Base-by-base conservation (phyloP, 2,888 invertebrate species). In the Leucophenga maculata region DNA sequence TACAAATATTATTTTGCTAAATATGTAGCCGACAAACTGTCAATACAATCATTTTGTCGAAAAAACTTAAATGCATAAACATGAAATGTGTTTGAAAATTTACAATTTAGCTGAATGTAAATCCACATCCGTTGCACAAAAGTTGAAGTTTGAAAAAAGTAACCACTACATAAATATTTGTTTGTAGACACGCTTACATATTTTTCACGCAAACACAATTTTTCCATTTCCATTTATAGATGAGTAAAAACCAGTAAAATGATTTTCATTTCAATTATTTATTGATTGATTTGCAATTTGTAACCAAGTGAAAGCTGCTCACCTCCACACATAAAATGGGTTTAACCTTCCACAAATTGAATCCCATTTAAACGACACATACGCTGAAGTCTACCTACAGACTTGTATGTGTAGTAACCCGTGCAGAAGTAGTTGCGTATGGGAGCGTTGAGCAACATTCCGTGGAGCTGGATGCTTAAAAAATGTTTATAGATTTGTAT, bases 201-300 rank as follows among this genome's bases (percentile, higher is more conserved):
- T 26, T 26, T 26, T 39, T 44, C 31, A 26, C 48, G 44, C 46
- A 9, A 8, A 20, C 65, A 18, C 78, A 80, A 77, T 80, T 83
- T 80, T 69, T 70, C 78, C 78, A 80, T 80, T 80, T 83, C 79
- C 84, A 80, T 80, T 80, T 80, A 78, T 78, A 78, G 80, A 84
- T 84, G 81, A 78, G 83, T 82, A 78, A 78, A 80, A 83, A 81
- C 81, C 84, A 84, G 82, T 74, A 83, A 84, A 84, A 84, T 83
- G 83, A 82, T 82, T 82, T 84, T 84, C 81, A 81, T 26, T 81
- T 84, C 79, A 82, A 84, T 82, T 82, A 82, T 84, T 83, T 82
- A 84, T 82, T 82, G 81, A 82, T 82, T 82, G 81, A 82, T 82
- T 82, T 82, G 84, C 83, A 84, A 84, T 84, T 82, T 83, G 83